Evolutionary conservation across 2,113 vertebrate genomes (phyloP), one percentile per base, ranked within the genome.

Genomic region (Cebidichthys violaceus): DNA sequence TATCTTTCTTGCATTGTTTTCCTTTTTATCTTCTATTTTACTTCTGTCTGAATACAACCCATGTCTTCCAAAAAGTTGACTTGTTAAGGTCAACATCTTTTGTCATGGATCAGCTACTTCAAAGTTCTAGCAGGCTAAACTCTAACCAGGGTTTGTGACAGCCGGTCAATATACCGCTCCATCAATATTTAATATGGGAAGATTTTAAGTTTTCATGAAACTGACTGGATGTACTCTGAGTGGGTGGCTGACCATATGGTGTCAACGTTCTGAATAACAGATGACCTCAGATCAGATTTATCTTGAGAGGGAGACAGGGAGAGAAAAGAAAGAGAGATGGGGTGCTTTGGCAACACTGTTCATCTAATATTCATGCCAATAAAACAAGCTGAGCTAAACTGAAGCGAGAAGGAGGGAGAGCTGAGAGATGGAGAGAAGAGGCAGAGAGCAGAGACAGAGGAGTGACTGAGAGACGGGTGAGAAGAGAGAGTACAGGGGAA

Each of bases 271-370:
- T 92, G 85, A 92, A 92, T 90, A 92, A 89, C 90, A 90, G 83
- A 93, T 88, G 87, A 93, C 92, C 90, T 90, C 84, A 89, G 91
- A 92, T 93, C 87, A 87, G 91, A 92, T 93, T 93, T 90, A 87
- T 91, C 84, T 54, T 83, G 35, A 84, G 89, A 88, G 71, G 61
- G 82, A 86, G 81, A 87, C 11, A 52, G 68, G 71, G 75, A 75
- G 78, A 75, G 75, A 84, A 83, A 85, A 70, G 78, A 90, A 74
- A 81, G 71, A 75, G 84, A 73, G 83, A 83, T 65, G 67, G 81
- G 83, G 83, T 69, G 74, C 75, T 84, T 88, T 92, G 86, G 90
- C 91, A 90, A 70, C 77, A 83, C 65, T 77, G 65, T 88, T 91
- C 87, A 87, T 91, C 84, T 67, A 86, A 87, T 59, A 79, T 87